Evolutionary conservation across 2,797 vertebrate species (phyloP).

Genomic region (Melanotaenia maccullochi): DNA sequence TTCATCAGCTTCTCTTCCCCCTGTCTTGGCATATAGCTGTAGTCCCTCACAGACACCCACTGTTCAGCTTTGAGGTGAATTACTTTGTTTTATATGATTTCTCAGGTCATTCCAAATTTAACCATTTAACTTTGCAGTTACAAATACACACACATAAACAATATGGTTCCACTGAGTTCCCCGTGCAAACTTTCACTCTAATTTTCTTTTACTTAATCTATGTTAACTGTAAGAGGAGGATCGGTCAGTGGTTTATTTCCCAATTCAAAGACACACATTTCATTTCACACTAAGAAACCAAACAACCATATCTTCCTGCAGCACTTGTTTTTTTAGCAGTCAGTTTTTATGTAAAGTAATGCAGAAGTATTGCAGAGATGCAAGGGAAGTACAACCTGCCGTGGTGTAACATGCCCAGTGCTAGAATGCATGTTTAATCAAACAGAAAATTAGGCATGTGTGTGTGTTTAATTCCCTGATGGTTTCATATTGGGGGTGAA

Average conservation of each 20-base stretch:
- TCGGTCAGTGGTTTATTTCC: constrained; percentile 39
- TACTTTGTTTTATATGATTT: constrained; percentile 58
- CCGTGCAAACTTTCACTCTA: constrained; percentile 46
- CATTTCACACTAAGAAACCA: constrained; percentile 41
- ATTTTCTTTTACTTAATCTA: constrained; percentile 26
- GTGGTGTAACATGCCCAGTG: constrained; percentile 59
- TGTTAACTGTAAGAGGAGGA: constrained; percentile 42
- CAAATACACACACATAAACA: constrained; percentile 29
- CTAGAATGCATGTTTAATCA: constrained; percentile 59
- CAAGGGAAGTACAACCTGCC: constrained; percentile 52
- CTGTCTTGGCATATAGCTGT: constrained; percentile 40
- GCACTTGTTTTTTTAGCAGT: constrained; percentile 40
- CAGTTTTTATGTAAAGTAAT: constrained; percentile 23
- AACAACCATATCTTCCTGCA: constrained; percentile 58
- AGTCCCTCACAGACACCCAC: constrained; percentile 35
- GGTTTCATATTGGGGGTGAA: constrained; percentile 52
- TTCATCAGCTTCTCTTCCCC: constrained; percentile 41
- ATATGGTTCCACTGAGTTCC: constrained; percentile 27
- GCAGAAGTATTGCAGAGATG: constrained; percentile 46
- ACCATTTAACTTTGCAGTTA: constrained; percentile 27
- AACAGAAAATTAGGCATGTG: constrained; percentile 42
- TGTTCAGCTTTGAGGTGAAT: constrained; percentile 43
- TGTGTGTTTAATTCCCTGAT: constrained; percentile 52
- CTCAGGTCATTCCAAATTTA: constrained; percentile 70
- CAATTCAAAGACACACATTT: constrained; percentile 38